Evolutionary conservation across 35 echinoderm and acorn worm genomes (phyloP), one percentile per base, ranked within the genome.

Genomic region (Ophiothrix spiculata): DNA sequence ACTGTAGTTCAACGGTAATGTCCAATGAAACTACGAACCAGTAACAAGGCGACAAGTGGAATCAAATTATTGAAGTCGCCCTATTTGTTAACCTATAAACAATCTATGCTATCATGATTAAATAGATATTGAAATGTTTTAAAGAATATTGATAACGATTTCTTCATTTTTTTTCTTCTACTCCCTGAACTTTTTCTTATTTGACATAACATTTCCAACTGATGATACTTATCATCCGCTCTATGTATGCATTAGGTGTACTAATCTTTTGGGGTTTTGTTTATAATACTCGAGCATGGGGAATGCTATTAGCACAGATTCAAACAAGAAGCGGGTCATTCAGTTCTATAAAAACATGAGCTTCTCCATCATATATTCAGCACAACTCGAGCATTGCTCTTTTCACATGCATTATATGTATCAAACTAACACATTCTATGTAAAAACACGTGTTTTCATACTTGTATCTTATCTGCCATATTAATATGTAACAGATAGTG

Each of bases 251-350:
- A 69, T 69, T n/a, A 69, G 60, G 60, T n/a, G 60, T 69, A 69
- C 29, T 69, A 69, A 69, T 69, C 60, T 69, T 69, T 69, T 69
- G 60, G 60, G 60, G 42, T 19, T n/a, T 69, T 69, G 60, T 69
- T 69, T 69, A 69, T 28, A 69, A 69, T 28, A 69, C 60, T 15
- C 60, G 60, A 25, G 60, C 60, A 69, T 69, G 60, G 60, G 60
- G 60, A n/a, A 69, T 69, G 60, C 23, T 69, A 15, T 10, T 69
- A 69, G 60, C 60, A n/a, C 60, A 69, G 25, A 15, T 69, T 69
- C 8, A 28, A 6, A 28, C 60, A 69, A 15, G 60, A 69, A 69
- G 60, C 29, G 1, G 1, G 3, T 69, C 60, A n/a, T 69, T 69
- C 25, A 69, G 60, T 69, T 69, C 60, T 69, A 25, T 28, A 4